phyloP scores from a whole-genome alignment of 2,797 vertebrate genomes.

The Phalloptychus januarius region DNA sequence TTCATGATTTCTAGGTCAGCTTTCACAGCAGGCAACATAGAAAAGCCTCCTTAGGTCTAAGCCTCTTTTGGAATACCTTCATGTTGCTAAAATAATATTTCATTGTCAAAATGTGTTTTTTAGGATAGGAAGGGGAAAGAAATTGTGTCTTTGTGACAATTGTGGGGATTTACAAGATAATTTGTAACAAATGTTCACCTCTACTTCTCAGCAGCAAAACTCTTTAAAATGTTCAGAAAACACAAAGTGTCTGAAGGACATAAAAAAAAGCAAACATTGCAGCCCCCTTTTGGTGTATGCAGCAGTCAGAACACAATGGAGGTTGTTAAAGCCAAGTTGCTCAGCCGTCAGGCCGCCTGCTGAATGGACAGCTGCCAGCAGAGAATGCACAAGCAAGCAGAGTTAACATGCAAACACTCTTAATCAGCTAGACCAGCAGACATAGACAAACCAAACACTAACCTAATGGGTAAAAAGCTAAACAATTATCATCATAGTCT shows the following conservation, averaged over 20 bases:
- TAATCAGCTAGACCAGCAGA: neutral
- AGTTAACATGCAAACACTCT: neutral
- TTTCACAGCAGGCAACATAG: neutral
- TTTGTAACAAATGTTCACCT: neutral
- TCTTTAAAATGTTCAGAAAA: neutral
- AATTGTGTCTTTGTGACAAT: neutral
- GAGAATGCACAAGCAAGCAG: constrained; percentile 10
- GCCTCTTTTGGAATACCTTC: too few species aligned
- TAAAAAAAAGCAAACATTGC: constrained; percentile 18
- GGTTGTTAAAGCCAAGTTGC: constrained; percentile 26
- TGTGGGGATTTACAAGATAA: neutral
- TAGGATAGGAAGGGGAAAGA: neutral
- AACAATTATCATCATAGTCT: neutral
- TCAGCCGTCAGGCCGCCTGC: constrained; percentile 56
- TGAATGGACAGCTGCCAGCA: constrained; percentile 37
- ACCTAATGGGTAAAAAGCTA: neutral
- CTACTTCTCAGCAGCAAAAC: neutral
- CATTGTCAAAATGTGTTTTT: neutral
- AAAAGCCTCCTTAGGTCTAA: too few species aligned
- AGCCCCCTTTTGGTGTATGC: constrained; percentile 16
- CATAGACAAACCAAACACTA: neutral
- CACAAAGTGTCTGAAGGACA: neutral
- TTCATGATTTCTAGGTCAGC: neutral
- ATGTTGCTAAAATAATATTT: neutral
- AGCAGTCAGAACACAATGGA: constrained; percentile 31